Evolutionary conservation across 1,140 invertebrate species (phyloP).

Genomic region (Drosophila suzukii): DNA sequence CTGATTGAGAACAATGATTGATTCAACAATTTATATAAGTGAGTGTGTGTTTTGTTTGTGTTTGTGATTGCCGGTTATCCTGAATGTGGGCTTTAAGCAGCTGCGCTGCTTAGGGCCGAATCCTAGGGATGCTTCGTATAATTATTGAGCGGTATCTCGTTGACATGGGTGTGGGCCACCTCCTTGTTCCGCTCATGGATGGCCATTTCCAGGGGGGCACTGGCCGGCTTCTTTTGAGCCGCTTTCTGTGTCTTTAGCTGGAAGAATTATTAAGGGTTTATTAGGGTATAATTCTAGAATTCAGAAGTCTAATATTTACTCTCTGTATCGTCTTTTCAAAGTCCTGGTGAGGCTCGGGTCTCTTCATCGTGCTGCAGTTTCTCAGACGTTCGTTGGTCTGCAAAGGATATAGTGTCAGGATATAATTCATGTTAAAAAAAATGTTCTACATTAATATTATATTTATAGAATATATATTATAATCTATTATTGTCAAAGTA

Average conservation of each 20-base stretch:
- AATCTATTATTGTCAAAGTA: background rate
- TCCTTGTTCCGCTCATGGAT: slow-evolving; percentile 79
- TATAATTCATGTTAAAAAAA: no score
- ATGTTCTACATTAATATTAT: no score
- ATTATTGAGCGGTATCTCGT: slow-evolving; percentile 79
- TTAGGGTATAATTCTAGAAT: background rate
- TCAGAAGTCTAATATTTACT: slow-evolving; percentile 54
- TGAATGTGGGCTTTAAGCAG: slow-evolving; percentile 53
- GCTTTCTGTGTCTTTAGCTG: slow-evolving; percentile 84
- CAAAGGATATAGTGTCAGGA: background rate
- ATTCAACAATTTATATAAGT: slow-evolving; percentile 27
- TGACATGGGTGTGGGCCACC: slow-evolving; percentile 69
- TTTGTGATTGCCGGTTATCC: slow-evolving; percentile 3
- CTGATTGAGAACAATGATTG: slow-evolving; percentile 53
- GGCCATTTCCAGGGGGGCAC: slow-evolving; percentile 69
- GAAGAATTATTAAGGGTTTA: background rate
- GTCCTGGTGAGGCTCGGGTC: slow-evolving; percentile 81
- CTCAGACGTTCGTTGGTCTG: slow-evolving; percentile 75
- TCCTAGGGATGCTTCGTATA: slow-evolving; percentile 84
- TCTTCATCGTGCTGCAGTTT: slow-evolving; percentile 77
- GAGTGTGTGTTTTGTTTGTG: slow-evolving; percentile 3
- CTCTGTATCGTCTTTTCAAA: slow-evolving; percentile 84
- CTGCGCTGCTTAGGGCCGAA: slow-evolving; percentile 70
- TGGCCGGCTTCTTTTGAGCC: slow-evolving; percentile 72
- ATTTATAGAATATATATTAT: no score